phyloP scores from a whole-genome alignment of 2,113 vertebrate species.

The Alligator mississippiensis region DNA sequence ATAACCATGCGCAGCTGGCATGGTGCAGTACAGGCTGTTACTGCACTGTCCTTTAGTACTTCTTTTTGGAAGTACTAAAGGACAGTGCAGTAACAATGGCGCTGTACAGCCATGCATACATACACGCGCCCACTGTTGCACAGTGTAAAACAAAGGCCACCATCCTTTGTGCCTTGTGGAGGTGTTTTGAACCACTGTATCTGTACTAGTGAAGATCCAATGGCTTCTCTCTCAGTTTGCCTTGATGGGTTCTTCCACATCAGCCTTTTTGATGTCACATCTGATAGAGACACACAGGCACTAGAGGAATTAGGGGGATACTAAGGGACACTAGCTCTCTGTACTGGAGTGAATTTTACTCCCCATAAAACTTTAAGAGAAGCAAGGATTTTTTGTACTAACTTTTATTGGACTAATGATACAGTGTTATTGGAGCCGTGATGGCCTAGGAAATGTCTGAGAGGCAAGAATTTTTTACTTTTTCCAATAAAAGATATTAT shows the following conservation, averaged over 20 bases:
- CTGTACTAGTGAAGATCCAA: not conserved
- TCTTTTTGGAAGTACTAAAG: too few relatives aligned
- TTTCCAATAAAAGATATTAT: too few relatives aligned
- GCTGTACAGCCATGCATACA: too few relatives aligned
- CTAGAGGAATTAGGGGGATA: not conserved
- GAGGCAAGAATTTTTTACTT: too few relatives aligned
- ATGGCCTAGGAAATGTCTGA: too few relatives aligned
- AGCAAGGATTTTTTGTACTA: not conserved
- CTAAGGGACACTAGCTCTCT: not conserved
- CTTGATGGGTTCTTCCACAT: not conserved
- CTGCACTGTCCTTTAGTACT: too few relatives aligned
- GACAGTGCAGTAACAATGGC: too few relatives aligned
- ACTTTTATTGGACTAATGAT: too few relatives aligned
- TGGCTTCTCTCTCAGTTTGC: not conserved
- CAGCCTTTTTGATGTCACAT: not conserved
- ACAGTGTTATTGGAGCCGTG: too few relatives aligned
- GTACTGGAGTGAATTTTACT: not conserved
- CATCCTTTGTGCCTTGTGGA: not conserved
- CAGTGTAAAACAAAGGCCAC: not conserved
- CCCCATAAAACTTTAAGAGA: not conserved
- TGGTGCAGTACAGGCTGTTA: too few relatives aligned
- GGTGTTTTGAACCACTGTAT: not conserved
- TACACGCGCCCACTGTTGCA: too few relatives aligned
- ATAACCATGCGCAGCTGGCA: too few relatives aligned
- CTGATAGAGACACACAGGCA: rapidly evolving